phyloP scores from a whole-genome alignment of 2,888 invertebrate species.

The Fragum sueziense region DNA sequence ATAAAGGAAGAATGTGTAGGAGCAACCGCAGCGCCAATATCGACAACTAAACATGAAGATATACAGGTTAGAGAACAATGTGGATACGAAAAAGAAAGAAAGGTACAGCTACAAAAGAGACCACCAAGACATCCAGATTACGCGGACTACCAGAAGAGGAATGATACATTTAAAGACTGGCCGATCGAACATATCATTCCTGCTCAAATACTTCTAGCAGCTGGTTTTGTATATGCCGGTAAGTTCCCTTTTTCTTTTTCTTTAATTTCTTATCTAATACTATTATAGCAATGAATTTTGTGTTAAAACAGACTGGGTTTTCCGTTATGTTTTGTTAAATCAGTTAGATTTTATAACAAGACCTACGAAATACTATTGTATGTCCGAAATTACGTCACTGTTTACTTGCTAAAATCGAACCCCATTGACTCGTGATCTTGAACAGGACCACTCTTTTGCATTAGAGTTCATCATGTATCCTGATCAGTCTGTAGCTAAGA shows the following conservation, averaged over 20 bases:
- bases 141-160: not conserved
- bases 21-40: not conserved
- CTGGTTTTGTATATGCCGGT: slow-evolving; percentile 18
- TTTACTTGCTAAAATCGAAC: too few relatives aligned
- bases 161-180: slow-evolving; percentile 15
- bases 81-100: not conserved
- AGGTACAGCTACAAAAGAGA: not conserved
- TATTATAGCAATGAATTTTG: too few relatives aligned
- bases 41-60: not conserved
- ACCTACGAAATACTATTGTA: too few relatives aligned
- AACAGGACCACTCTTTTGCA: too few relatives aligned
- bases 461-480: too few relatives aligned
- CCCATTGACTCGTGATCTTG: too few relatives aligned
- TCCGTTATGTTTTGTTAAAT: too few relatives aligned
- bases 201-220: not conserved
- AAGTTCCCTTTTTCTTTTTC: not conserved
- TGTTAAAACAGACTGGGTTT: too few relatives aligned
- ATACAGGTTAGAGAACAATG: not conserved
- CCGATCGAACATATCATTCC: not conserved
- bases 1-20: not conserved
- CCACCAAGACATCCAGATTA: slow-evolving; percentile 12
- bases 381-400: too few relatives aligned
- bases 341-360: too few relatives aligned
- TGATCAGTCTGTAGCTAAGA: too few relatives aligned
- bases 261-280: too few relatives aligned